phyloP scores from a whole-genome alignment of 2,888 invertebrate species.

The Cryptocephalus primarius region DNA sequence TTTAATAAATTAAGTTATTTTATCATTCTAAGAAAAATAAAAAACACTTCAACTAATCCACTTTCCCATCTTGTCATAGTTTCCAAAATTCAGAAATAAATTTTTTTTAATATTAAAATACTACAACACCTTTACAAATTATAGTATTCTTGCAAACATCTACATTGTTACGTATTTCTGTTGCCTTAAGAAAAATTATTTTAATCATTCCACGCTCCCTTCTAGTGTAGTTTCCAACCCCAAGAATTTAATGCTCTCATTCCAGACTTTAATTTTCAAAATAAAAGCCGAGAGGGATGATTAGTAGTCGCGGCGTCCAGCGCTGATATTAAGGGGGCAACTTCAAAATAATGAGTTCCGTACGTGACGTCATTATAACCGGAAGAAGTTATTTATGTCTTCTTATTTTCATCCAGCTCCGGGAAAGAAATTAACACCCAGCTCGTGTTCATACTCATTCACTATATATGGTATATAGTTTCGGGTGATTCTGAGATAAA shows the following conservation, averaged over 20 bases:
- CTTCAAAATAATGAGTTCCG: slow-evolving; percentile 41
- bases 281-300: slow-evolving; percentile 15
- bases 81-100: too few species aligned
- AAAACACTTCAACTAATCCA: too few species aligned
- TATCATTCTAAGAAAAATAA: too few species aligned
- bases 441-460: slow-evolving; percentile 28
- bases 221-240: too few species aligned
- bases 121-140: too few species aligned
- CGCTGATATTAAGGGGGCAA: slow-evolving; percentile 37
- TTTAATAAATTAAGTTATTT: too few species aligned
- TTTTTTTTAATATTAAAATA: too few species aligned
- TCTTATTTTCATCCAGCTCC: slow-evolving; percentile 35
- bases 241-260: neutral
- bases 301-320: slow-evolving; percentile 34
- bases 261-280: slow-evolving; percentile 11
- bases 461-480: slow-evolving; percentile 13
- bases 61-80: too few species aligned
- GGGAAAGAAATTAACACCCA: slow-evolving; percentile 35
- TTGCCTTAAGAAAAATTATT: too few species aligned
- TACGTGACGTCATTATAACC: slow-evolving; percentile 42
- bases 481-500: slow-evolving; percentile 3
- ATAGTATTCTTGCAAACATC: too few species aligned
- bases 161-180: too few species aligned
- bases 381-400: slow-evolving; percentile 40
- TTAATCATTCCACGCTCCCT: too few species aligned